phyloP scores from a whole-genome alignment of 2,113 vertebrate species.

The Saguinus imperator region DNA sequence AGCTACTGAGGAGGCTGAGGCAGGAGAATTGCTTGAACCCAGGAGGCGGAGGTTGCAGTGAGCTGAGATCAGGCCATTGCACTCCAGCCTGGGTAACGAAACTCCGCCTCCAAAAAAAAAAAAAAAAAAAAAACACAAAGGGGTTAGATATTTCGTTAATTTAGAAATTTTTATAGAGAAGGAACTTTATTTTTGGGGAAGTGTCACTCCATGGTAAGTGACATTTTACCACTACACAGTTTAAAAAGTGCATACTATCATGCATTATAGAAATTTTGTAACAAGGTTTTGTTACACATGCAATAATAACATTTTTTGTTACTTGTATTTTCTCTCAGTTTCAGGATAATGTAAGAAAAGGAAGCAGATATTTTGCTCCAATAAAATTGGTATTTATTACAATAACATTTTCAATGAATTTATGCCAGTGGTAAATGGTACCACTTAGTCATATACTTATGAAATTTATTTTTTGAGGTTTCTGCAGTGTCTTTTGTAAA shows the following conservation, averaged over 20 bases:
- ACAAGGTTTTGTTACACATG: constrained; percentile 1
- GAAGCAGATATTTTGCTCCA: not conserved
- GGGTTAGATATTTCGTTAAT: not conserved
- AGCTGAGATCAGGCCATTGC: no score
- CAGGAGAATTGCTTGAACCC: no score
- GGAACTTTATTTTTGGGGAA: constrained; percentile 42
- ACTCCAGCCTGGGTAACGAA: no score
- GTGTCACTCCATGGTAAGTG: not conserved
- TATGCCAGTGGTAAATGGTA: not conserved
- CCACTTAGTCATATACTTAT: not conserved
- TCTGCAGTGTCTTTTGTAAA: not conserved
- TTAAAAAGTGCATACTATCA: not conserved
- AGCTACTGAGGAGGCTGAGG: no score
- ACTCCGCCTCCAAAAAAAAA: no score
- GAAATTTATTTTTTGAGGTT: not conserved
- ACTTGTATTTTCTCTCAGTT: not conserved
- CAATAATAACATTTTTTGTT: not conserved
- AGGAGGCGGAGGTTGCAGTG: no score
- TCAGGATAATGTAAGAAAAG: not conserved
- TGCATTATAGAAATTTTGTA: constrained; percentile 1
- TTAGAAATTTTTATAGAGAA: constrained; percentile 7
- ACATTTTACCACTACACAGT: not conserved
- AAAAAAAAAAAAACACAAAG: no score
- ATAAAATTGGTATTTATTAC: not conserved
- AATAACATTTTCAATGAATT: constrained; percentile 38